A percentile compares a stretch with the other conserved stretches of the same genome.
Conservation (phyloP, 1,140 invertebrate species). For the Aphelenchoides besseyi region DNA sequence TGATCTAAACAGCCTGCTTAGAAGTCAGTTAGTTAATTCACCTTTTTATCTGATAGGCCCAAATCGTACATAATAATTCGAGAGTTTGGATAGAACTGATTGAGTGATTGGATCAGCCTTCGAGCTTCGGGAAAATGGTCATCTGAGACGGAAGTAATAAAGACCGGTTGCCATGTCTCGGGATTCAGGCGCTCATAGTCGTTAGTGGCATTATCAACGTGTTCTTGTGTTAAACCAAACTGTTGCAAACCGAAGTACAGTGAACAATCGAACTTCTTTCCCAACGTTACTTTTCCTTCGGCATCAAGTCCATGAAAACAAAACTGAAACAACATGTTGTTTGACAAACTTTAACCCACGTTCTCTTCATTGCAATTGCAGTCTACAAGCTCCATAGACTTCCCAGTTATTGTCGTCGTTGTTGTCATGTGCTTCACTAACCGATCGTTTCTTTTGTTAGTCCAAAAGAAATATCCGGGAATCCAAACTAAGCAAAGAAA, state of each 20-base stretch:
- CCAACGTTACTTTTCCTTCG: background rate
- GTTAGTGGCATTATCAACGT: background rate
- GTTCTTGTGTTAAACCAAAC: background rate
- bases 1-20: constrained; percentile 18
- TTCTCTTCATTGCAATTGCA: background rate
- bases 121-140: constrained; percentile 26
- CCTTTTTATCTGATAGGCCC: too few relatives aligned
- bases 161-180: constrained; percentile 13
- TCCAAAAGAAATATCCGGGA: too few relatives aligned
- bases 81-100: background rate
- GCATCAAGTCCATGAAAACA: background rate
- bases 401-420: too few relatives aligned
- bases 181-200: background rate
- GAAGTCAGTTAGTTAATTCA: too few relatives aligned
- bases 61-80: constrained; percentile 14
- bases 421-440: too few relatives aligned
- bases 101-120: background rate
- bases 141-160: constrained; percentile 14
- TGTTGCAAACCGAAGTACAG: background rate
- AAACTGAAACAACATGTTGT: background rate
- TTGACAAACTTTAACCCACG: constrained; percentile 1
- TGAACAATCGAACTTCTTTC: background rate
- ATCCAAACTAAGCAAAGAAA: too few relatives aligned
- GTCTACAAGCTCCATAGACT: too few relatives aligned
- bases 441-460: too few relatives aligned